A percentile compares a stretch with the other conserved stretches of the same genome.
These are phyloP conservation scores for Chaetodon trifascialis DNA, from an alignment of 2,113 vertebrate species.

Conservation along the genomic window DNA sequence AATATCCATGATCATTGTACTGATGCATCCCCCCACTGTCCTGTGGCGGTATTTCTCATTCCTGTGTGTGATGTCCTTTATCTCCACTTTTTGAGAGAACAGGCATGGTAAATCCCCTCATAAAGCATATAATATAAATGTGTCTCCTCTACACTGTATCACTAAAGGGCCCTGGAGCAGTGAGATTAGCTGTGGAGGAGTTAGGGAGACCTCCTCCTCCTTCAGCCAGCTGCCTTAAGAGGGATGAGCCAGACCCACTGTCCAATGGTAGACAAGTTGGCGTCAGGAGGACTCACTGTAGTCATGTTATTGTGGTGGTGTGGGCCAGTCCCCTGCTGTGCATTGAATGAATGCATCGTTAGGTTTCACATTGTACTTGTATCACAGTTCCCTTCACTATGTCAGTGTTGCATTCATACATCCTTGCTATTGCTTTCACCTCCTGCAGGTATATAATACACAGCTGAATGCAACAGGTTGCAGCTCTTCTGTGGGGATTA, in stretches of 20 bases:
- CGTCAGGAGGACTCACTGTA: constrained; percentile 67
- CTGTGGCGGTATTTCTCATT: constrained; percentile 39
- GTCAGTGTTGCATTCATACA: constrained; percentile 4
- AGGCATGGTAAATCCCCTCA: constrained; percentile 61
- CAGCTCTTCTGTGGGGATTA: constrained; percentile 20
- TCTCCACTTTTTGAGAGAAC: constrained; percentile 54
- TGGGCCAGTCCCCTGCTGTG: constrained; percentile 60
- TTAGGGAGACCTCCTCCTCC: constrained; percentile 66
- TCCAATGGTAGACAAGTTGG: constrained; percentile 76
- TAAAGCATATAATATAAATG: constrained; percentile 69
- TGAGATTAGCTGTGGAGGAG: constrained; percentile 80
- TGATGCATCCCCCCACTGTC: constrained; percentile 23
- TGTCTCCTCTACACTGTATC: constrained; percentile 60
- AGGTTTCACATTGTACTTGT: constrained; percentile 50
- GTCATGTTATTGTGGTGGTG: constrained; percentile 66
- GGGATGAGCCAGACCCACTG: constrained; percentile 74
- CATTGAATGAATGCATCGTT: constrained; percentile 55
- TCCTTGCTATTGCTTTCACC: background rate
- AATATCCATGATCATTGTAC: background rate
- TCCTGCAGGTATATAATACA: constrained; percentile 28
- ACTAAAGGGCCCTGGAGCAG: constrained; percentile 65
- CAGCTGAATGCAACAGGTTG: constrained; percentile 25
- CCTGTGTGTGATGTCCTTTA: constrained; percentile 46
- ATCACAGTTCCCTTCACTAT: background rate
- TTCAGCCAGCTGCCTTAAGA: constrained; percentile 67